Percentiles rank a stretch among this genome's conserved stretches.
phyloP scores from a whole-genome alignment of 1,140 invertebrate genomes.

The Drosophila varians region DNA sequence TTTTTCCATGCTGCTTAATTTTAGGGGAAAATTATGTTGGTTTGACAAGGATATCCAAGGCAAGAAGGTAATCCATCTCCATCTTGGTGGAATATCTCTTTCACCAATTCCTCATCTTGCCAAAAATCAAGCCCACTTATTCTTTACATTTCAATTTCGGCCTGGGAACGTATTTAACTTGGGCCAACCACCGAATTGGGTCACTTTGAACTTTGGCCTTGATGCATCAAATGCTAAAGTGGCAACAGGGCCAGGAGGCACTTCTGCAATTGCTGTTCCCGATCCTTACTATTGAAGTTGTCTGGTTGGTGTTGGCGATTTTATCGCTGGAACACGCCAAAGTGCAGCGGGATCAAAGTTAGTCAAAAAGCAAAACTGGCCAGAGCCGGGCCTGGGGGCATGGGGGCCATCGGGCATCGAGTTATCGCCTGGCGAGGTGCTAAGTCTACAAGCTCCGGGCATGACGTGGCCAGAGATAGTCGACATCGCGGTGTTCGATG shows the following conservation, averaged over 20 bases:
- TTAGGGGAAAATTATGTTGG: conserved; percentile 5
- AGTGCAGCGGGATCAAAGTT: conserved; percentile 75
- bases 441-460: conserved; percentile 71
- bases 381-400: conserved; percentile 2
- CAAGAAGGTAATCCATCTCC: too few species aligned
- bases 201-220: conserved; percentile 78
- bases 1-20: background rate
- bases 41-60: too few species aligned
- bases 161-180: conserved; percentile 57
- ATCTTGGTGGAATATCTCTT: conserved; percentile 20
- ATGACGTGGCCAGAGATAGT: conserved; percentile 59
- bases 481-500: conserved; percentile 61
- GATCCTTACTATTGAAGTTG: background rate
- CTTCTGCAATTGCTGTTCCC: conserved; percentile 29
- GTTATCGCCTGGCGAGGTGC: conserved; percentile 60
- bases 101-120: conserved; percentile 17
- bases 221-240: conserved; percentile 47
- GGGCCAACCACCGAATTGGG: conserved; percentile 67
- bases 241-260: conserved; percentile 22
- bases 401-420: conserved; percentile 19
- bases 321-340: conserved; percentile 74
- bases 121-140: conserved; percentile 3
- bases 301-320: conserved; percentile 30
- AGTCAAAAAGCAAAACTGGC: conserved; percentile 33
- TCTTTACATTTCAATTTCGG: conserved; percentile 63